A percentile compares a stretch with the other conserved stretches of the same genome.
Conservation (phyloP, 1,140 invertebrate species). For the Drosophila burlai region DNA sequence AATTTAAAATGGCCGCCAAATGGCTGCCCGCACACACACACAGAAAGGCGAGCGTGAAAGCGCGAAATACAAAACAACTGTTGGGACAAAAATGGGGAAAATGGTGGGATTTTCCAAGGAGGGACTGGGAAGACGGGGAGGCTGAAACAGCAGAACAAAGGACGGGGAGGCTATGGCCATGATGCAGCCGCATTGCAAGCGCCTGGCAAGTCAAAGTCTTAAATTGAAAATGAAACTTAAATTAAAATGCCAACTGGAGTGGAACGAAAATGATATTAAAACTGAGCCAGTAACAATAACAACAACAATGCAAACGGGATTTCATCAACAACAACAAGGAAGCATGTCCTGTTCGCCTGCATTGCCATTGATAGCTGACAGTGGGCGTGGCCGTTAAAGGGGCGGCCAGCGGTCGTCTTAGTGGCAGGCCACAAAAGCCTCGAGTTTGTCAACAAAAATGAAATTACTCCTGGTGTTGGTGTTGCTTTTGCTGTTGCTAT, state of each 20-base stretch:
- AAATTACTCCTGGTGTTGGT: constrained; percentile 52
- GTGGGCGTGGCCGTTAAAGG: constrained; percentile 31
- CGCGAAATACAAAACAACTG: constrained; percentile 77
- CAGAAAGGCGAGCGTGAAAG: constrained; percentile 68
- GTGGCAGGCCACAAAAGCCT: constrained; percentile 72
- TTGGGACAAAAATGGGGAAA: constrained; percentile 36
- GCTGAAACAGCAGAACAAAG: constrained; percentile 7
- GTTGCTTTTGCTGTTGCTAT: constrained; percentile 3
- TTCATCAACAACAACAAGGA: constrained; percentile 5
- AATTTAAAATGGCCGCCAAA: constrained; percentile 81
- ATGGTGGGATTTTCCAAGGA: background rate
- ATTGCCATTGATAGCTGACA: constrained; percentile 77
- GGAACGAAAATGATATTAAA: constrained; percentile 84
- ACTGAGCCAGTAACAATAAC: constrained; percentile 60
- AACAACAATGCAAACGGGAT: constrained; percentile 42
- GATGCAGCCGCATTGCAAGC: constrained; percentile 63
- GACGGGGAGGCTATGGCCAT: constrained; percentile 20
- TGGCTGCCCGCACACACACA: constrained; percentile 51
- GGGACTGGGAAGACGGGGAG: background rate
- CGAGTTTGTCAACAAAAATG: constrained; percentile 79
- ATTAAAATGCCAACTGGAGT: constrained; percentile 83
- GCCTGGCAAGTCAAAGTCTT: constrained; percentile 79
- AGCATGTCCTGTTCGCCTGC: constrained; percentile 55
- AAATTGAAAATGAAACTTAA: constrained; percentile 84
- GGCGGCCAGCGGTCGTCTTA: constrained; percentile 43